Base-by-base conservation (phyloP, 2,888 invertebrate species). In the Balanococcus diminutus region DNA sequence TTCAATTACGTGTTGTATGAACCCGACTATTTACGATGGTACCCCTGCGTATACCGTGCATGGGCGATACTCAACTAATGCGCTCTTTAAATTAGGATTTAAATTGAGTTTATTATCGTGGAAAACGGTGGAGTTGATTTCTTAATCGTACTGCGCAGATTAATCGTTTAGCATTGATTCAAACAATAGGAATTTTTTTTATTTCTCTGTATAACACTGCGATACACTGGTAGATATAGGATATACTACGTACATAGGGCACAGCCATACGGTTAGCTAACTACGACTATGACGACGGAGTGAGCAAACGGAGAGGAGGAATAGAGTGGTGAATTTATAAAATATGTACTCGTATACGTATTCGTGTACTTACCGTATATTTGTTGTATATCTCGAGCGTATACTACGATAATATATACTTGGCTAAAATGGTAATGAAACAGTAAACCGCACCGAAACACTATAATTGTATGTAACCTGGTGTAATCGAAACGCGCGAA, bases 51-150 rank as follows among this genome's bases (percentile, higher is more conserved):
- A 14, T 36, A 4, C 8, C 8, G 31, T 75, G 19, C 36, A 14
- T 31, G 56, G 19, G 36, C 75, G 75, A 79, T 79, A 79, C 36
- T 79, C 36, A 79, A 79, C 75, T 79, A 79, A 79, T 79, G 75
- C 75, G 75, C 75, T 79, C 75, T 79, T 79, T 79, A 79, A 79
- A 79, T 79, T 79, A 46, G 85, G 79, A 79, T 85, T 79, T 85
- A 85, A 85, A 85, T 85, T 85, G 85, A 85, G 79, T 85, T 85
- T 85, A 85, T 85, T 85, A 79, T 85, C 85, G 85, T 85, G 85
- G 85, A 75, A 85, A 85, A 72, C 72, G n/a, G 25, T 32, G 56
- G 82, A 82, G 56, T 82, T 51, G 32, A 82, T 82, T 82, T 82
- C 82, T 82, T 82, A 82, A 82, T 82, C 82, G 82, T 51, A 75